Evolutionary conservation across 2,888 invertebrate species (phyloP), one percentile per base, ranked within the genome.

Genomic region (Epirrhoe alternata): DNA sequence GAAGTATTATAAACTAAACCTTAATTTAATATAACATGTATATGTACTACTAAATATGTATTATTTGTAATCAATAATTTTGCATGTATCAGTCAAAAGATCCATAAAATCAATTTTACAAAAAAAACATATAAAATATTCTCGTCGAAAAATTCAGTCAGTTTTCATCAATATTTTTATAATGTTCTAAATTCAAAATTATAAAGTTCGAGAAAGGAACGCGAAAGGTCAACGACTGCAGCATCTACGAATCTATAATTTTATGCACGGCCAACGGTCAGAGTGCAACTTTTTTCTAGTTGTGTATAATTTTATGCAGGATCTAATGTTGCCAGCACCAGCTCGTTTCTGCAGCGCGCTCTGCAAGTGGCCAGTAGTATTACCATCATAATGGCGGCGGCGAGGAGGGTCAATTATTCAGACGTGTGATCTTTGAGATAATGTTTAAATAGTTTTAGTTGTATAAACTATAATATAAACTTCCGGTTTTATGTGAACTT

Each of bases 261-360:
- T 68, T 61, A 68, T 68, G 68, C 68, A 58, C 8, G 50, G 58
- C 35, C 80, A 84, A 83, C 84, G 82, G 80, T 82, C 75, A 69
- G 71, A 78, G 79, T 82, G 82, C 74, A 76, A 75, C 73, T 64
- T 72, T 68, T 74, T 70, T 75, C 75, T 73, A 79, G 50, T 61
- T 31, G 66, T 12, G 64, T 75, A 68, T 82, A 83, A 89, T 91
- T 90, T 84, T 92, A 92, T 92, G 91, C 92, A 89, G 79, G 78
- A 77, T 88, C 84, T 89, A 88, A 86, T 78, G 78, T 78, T 63
- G 42, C 42, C 12, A 16, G 47, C 47, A 16, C 60, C 82, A 92
- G 91, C 77, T 86, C 86, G 58, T 73, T 78, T 82, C 79, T 89
- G 89, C 91, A 89, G 89, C 87, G 77, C 78, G 82, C 81, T 75